A percentile compares a stretch with the other conserved stretches of the same genome.
Conservation (phyloP, 2,888 invertebrate genomes). For the Cynaeus angustus region DNA sequence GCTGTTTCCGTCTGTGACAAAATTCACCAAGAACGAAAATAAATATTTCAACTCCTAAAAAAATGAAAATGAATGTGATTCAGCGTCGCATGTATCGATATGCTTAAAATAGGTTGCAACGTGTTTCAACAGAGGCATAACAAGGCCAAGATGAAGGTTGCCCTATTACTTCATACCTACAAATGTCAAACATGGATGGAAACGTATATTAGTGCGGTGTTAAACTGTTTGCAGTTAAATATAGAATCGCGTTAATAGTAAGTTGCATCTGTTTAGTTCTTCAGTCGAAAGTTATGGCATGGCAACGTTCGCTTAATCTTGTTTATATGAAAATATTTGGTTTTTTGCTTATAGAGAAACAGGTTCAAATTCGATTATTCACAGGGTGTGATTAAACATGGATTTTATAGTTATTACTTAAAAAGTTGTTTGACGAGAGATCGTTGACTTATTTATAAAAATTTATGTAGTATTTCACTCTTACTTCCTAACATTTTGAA, state of each 20-base stretch:
- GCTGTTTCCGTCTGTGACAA: constrained; percentile 1
- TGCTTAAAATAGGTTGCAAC: neutral
- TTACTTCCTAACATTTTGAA: too few species aligned
- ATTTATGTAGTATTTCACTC: too few species aligned
- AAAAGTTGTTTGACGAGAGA: too few species aligned
- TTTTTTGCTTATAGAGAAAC: neutral
- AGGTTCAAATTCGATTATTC: too few species aligned
- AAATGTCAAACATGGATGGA: neutral
- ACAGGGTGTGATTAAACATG: too few species aligned
- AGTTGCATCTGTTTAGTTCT: neutral
- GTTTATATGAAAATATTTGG: neutral
- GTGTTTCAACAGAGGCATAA: neutral
- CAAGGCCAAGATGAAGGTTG: constrained; percentile 12
- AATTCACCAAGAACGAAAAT: constrained; percentile 6
- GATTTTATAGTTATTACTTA: too few species aligned
- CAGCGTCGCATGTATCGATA: constrained; percentile 2
- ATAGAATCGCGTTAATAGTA: neutral
- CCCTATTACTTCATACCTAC: neutral
- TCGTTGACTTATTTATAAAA: too few species aligned
- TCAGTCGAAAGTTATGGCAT: neutral
- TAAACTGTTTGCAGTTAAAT: neutral
- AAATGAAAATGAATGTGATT: constrained; percentile 10
- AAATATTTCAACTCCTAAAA: constrained; percentile 8
- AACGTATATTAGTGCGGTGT: neutral
- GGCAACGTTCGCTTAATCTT: neutral